A percentile compares a stretch with the other conserved stretches of the same genome.
These are phyloP conservation scores for Drosophila triauraria DNA, from an alignment of 1,140 invertebrate genomes.

Conservation along the genomic window DNA sequence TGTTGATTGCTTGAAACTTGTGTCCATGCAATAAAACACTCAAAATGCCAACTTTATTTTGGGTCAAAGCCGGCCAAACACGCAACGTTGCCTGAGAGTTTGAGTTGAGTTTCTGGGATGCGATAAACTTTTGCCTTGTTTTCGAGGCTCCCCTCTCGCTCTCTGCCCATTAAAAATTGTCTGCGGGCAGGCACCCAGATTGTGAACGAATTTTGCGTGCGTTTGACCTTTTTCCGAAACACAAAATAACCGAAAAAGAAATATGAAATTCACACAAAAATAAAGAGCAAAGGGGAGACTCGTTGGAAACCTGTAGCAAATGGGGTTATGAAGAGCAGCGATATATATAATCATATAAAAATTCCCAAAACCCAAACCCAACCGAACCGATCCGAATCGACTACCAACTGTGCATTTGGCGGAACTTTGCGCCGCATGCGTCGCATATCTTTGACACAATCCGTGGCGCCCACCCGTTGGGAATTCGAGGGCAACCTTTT, in stretches of 20 bases:
- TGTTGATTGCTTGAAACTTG: conserved; percentile 82
- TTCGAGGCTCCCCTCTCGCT: neutral
- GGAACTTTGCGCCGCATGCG: conserved; percentile 80
- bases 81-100: conserved; percentile 75
- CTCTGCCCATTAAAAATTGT: conserved; percentile 30
- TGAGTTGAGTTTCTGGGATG: conserved; percentile 34
- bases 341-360: conserved; percentile 39
- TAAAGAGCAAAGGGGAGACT: conserved; percentile 42
- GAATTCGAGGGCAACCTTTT: conserved; percentile 79
- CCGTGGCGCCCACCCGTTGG: conserved; percentile 78
- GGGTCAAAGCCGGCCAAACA: conserved; percentile 78
- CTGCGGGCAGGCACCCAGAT: conserved; percentile 30
- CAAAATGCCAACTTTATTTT: conserved; percentile 83
- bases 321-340: conserved; percentile 51
- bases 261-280: conserved; percentile 51
- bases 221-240: conserved; percentile 70
- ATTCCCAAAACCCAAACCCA: conserved; percentile 48
- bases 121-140: conserved; percentile 71
- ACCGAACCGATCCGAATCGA: conserved; percentile 42
- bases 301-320: conserved; percentile 53
- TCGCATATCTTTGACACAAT: conserved; percentile 83
- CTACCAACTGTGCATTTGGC: conserved; percentile 82
- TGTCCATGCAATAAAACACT: conserved; percentile 83
- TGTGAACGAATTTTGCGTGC: conserved; percentile 74
- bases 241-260: conserved; percentile 20